Evolutionary conservation across 2,113 vertebrate species (phyloP), one percentile per base, ranked within the genome.

Genomic region (Actenoides hombroni): DNA sequence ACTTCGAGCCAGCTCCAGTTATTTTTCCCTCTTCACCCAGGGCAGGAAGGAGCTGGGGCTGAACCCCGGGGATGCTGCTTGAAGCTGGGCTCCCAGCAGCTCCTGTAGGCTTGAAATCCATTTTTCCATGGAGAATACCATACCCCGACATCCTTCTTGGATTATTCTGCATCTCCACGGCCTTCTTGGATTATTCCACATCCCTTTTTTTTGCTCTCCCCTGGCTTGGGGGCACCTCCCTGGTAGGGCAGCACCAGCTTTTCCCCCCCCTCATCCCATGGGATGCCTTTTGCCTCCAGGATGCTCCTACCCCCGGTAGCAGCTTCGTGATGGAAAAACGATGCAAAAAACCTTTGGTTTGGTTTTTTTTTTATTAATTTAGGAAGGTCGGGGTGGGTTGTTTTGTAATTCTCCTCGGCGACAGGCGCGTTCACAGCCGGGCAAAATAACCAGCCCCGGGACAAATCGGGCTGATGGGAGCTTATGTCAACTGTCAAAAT

Each of bases 401-500:
- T n/a, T 78, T 57, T 35, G 40, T 48, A 7, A 25, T 39, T 86
- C 44, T 70, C 75, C 28, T 48, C 12, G 10, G 29, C 11, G 16
- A 17, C 59, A 24, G 40, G 8, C 19, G 3, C 6, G 31, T 48
- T 83, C 6, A 5, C 23, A 23, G 86, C 48, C 1, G 23, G 17
- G 88, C 20, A 74, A 89, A 92, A 92, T 48, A 63, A 31, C 46
- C 70, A 15, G 29, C 69, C n/a, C 42, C 9, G 67, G 94, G 92
- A 89, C 70, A 59, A 74, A 85, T 25, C 0, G 15, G 60, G 70
- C 60, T 59, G 76, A 17, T 20, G 42, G 75, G 80, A 94, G 91
- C 88, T 88, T 68, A 82, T 86, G 92, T 78, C 92, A 91, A 63
- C 70, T 37, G 70, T 82, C 91, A 88, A 91, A 93, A 71, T 23